Conservation (phyloP, 1,140 invertebrate species). For the Cydia amplana region DNA sequence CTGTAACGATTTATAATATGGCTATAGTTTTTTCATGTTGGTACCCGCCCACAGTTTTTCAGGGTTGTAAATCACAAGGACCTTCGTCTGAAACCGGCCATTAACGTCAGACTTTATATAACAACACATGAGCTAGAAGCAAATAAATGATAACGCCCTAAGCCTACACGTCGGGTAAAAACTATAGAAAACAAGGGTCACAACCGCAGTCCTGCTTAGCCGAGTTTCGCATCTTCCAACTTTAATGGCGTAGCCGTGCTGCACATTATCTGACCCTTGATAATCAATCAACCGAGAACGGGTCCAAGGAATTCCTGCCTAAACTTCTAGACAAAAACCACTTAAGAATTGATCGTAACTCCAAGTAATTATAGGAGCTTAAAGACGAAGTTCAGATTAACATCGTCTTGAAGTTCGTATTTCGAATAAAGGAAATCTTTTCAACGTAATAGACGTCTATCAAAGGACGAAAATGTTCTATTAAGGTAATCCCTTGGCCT, state of each 20-base stretch:
- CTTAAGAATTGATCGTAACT: slow-evolving; percentile 42
- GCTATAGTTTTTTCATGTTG: too few relatives aligned
- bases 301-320: slow-evolving; percentile 40
- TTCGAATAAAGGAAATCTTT: slow-evolving; percentile 21
- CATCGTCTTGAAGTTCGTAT: slow-evolving; percentile 20
- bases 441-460: slow-evolving; percentile 19
- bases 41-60: background rate
- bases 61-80: background rate
- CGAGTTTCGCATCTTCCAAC: background rate
- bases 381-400: slow-evolving; percentile 20
- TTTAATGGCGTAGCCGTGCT: slow-evolving; percentile 8
- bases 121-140: slow-evolving; percentile 21
- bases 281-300: slow-evolving; percentile 45
- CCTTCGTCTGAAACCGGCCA: background rate
- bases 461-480: slow-evolving; percentile 16
- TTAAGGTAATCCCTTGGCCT: slow-evolving; percentile 14
- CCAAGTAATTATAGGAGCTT: slow-evolving; percentile 27
- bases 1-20: too few relatives aligned
- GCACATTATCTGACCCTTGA: slow-evolving; percentile 36
- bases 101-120: slow-evolving; percentile 19
- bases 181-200: slow-evolving; percentile 23
- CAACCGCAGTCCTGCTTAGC: slow-evolving; percentile 21
- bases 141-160: slow-evolving; percentile 9
- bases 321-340: slow-evolving; percentile 46
- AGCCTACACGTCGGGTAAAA: slow-evolving; percentile 12